Percentiles rank a stretch among this genome's conserved stretches.
Conservation (phyloP, 2,888 invertebrate species). For the Eupithecia exiguata region DNA sequence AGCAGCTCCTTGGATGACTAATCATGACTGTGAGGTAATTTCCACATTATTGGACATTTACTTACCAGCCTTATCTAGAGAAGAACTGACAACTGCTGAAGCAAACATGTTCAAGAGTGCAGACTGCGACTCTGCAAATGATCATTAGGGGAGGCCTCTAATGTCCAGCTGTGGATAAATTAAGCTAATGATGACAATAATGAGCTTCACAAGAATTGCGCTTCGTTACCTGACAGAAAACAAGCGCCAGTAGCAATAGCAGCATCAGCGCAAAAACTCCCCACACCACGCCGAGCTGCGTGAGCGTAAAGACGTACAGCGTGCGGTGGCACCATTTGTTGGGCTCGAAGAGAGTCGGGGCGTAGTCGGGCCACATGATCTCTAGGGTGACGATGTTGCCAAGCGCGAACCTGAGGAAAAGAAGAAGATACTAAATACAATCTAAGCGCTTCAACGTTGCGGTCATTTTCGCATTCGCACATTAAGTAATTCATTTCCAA, state of each 20-base stretch:
- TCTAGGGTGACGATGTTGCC: slow-evolving; percentile 92
- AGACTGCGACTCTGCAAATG: background rate
- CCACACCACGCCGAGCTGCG: slow-evolving; percentile 89
- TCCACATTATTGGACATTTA: too few species aligned
- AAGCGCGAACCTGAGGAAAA: slow-evolving; percentile 83
- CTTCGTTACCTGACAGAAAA: slow-evolving; percentile 84
- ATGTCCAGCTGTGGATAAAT: too few species aligned
- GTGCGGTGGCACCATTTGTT: slow-evolving; percentile 91
- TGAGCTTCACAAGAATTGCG: background rate
- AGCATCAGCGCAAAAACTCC: slow-evolving; percentile 83
- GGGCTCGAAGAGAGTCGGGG: slow-evolving; percentile 88
- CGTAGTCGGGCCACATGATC: slow-evolving; percentile 90
- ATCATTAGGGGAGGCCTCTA: too few species aligned
- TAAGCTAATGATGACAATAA: background rate
- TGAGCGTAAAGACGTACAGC: slow-evolving; percentile 89
- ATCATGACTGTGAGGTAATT: too few species aligned
- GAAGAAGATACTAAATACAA: background rate
- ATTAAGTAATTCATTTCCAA: too few species aligned
- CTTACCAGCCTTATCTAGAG: background rate
- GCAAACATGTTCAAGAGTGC: background rate
- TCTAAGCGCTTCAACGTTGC: too few species aligned
- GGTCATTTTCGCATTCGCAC: too few species aligned
- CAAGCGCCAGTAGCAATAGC: slow-evolving; percentile 84
- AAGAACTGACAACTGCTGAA: background rate
- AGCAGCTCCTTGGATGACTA: too few species aligned